phyloP scores from a whole-genome alignment of 2,113 vertebrate genomes.

The Furnarius figulus region DNA sequence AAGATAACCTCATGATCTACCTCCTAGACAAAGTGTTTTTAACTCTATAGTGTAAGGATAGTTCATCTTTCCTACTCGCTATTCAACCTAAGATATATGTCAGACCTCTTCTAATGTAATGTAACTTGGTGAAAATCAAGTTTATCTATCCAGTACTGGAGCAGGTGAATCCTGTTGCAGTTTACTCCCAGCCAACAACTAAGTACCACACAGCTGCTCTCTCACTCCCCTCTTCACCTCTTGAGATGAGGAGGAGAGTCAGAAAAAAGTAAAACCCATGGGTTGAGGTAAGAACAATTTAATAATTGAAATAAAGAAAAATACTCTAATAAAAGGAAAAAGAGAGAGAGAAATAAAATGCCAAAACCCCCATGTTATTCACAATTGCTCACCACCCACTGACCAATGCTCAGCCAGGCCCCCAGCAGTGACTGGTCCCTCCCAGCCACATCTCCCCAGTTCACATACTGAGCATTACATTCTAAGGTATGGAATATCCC shows the following conservation, averaged over 20 bases:
- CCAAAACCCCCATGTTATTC: background rate
- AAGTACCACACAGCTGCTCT: background rate
- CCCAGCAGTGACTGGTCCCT: background rate
- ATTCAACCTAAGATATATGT: background rate
- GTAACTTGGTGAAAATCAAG: background rate
- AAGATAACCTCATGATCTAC: background rate
- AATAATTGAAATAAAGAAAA: background rate
- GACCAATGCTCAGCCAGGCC: rapidly evolving
- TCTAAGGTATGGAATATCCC: background rate
- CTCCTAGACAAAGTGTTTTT: background rate
- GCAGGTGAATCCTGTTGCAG: background rate
- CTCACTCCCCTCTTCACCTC: background rate
- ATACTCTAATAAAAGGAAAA: background rate
- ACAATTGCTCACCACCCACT: background rate
- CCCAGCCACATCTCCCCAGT: background rate
- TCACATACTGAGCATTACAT: background rate
- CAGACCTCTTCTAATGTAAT: background rate
- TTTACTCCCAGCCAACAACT: background rate
- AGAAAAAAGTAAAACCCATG: background rate
- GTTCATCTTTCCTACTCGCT: background rate
- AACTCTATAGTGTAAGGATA: background rate
- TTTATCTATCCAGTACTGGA: background rate
- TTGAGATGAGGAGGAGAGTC: background rate
- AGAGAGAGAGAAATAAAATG: background rate
- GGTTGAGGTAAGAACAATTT: background rate